These are phyloP conservation scores for Synodontis membranacea DNA, from an alignment of 2,113 vertebrate species.

Conservation along the genomic window DNA sequence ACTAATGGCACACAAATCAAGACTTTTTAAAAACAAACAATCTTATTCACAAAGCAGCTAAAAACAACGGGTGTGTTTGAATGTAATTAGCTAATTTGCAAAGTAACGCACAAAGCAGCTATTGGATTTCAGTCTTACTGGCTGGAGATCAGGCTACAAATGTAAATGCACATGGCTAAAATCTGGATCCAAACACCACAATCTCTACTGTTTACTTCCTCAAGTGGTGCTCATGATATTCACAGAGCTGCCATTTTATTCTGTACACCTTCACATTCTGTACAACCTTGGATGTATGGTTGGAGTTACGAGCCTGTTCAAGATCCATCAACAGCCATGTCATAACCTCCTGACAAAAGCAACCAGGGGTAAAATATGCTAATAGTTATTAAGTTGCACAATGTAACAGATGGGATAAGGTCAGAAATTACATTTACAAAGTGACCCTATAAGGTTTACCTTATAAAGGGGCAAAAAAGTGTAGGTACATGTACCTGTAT, in stretches of 20 bases:
- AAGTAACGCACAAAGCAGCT: neutral
- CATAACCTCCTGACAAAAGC: too few species aligned
- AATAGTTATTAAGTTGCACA: neutral
- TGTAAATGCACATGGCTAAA: neutral
- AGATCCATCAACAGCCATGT: too few species aligned
- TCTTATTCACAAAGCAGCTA: neutral
- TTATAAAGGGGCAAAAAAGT: too few species aligned
- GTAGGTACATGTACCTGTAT: too few species aligned
- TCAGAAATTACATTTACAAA: too few species aligned
- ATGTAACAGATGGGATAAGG: neutral
- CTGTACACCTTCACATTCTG: too few species aligned
- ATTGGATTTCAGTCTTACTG: neutral
- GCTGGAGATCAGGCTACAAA: neutral
- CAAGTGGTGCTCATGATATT: neutral
- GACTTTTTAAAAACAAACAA: neutral
- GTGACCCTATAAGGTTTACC: too few species aligned
- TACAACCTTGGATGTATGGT: too few species aligned
- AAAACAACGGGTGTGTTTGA: neutral
- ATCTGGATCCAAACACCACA: neutral
- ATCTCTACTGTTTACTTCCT: neutral
- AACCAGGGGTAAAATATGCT: neutral
- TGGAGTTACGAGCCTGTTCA: too few species aligned
- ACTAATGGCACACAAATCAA: neutral
- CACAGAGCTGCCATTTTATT: neutral
- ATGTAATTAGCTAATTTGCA: neutral